Evolutionary conservation across 2,888 invertebrate species (phyloP), one percentile per base, ranked within the genome.

Genomic region (Diarsia mendica): DNA sequence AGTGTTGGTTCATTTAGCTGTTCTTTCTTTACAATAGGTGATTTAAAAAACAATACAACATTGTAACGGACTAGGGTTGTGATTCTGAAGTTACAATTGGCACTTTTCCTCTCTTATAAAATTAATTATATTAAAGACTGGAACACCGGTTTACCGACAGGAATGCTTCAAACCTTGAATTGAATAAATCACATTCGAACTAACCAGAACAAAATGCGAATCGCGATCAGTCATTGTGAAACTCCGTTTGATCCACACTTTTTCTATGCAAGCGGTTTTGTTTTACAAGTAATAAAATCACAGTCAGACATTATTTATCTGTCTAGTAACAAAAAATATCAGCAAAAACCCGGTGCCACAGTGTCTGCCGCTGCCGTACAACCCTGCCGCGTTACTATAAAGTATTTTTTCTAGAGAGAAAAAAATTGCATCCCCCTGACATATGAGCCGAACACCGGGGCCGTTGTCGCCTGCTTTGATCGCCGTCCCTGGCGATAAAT

Each of bases 291-390:
- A 71, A 79, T 75, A 71, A 84, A 82, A 77, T 74, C 70, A 64
- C 58, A 64, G 66, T 63, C 23, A 53, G 67, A 67, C 61, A 74
- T 84, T 79, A 85, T 79, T 84, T 79, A 77, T 80, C 65, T 75
- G 74, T 72, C 23, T 73, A 61, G 39, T 49, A 46, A 39, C 74
- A 81, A 81, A 82, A 90, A 86, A 82, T n/a, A n/a, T 80, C 60
- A 65, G 89, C 88, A 91, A 94, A 94, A 94, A 91, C 85, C 68
- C 86, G 95, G 94, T 94, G 95, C 95, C 96, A 92, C 89, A 91
- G 92, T 92, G 95, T 95, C 96, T 96, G 92, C 86, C 83, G 20
- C 28, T 53, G 39, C 23, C 60, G 79, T 82, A 88, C 89, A 87
- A 89, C 88, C 86, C 87, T 85, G 86, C 86, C 80, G 79, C 91